A percentile compares a stretch with the other conserved stretches of the same genome.
Conservation (phyloP, 2,888 invertebrate species). For the Blastobasis adustella region DNA sequence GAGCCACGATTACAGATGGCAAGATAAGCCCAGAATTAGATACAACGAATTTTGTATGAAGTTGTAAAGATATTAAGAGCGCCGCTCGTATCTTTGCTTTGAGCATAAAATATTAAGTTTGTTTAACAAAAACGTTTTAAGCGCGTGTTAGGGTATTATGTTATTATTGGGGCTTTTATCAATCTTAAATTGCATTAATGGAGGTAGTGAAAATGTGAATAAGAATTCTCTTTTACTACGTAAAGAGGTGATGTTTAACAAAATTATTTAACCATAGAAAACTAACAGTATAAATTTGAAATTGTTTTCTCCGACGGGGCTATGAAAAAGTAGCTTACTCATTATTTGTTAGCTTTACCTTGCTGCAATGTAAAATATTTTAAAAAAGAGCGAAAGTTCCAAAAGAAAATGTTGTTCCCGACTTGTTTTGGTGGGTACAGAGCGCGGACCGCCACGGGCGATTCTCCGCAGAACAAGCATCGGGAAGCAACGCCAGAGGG, state of each 20-base stretch:
- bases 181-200: background rate
- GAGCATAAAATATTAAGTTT: constrained; percentile 64
- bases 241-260: too few relatives aligned
- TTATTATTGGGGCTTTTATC: background rate
- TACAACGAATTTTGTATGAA: constrained; percentile 71
- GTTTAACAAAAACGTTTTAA: constrained; percentile 32
- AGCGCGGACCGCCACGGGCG: background rate
- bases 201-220: too few relatives aligned
- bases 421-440: background rate
- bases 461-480: too few relatives aligned
- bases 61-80: constrained; percentile 62
- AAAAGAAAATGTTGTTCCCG: background rate
- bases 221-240: too few relatives aligned
- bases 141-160: background rate
- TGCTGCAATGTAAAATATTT: background rate
- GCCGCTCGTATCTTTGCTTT: constrained; percentile 49
- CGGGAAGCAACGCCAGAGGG: too few relatives aligned
- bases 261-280: background rate
- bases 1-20: constrained; percentile 68
- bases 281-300: background rate
- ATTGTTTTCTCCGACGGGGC: background rate
- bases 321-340: background rate
- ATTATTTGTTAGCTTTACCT: background rate
- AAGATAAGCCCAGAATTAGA: constrained; percentile 71
- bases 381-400: background rate